Base-by-base conservation (phyloP, 2,797 vertebrate species). In the Phoeniculus purpureus region DNA sequence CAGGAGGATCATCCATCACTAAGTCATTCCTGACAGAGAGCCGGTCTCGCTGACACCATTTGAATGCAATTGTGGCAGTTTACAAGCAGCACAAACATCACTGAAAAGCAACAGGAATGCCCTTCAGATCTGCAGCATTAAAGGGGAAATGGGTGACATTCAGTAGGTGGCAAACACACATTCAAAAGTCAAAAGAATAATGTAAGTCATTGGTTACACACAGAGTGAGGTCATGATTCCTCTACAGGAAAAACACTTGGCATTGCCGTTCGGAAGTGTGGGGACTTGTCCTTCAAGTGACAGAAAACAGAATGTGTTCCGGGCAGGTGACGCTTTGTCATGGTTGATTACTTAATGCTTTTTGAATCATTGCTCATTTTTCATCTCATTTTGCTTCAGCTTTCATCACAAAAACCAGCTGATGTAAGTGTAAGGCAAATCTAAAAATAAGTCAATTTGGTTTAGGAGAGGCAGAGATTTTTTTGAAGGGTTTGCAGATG, bases 391-490 rank as follows among this genome's bases (percentile, higher is more conserved):
- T 73, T 81, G 51, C 76, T 74, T 48, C 1, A 3, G n/a, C 70
- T 91, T 94, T 74, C 60, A 10, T 79, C 61, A 73, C 91, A 81
- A 81, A 92, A 84, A 27, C 52, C 55, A 48, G 58, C 87, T 92
- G 62, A 72, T 92, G 61, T 58, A 72, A 89, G 67, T 60, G 68
- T 2, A 61, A 80, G 88, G 81, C 55, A 92, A 90, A 56, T 4
- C 81, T 92, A 77, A 93, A 93, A 95, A 92, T 81, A 86, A 77
- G 54, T n/a, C 18, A 61, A 37, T 77, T 82, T 25, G 25, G 0
- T 32, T 52, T 62, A 5, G 2, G 43, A 77, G 72, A 40, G 45
- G 55, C 19, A 11, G 89, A 19, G 64, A 45, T 37, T 54, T 65
- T 74, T 73, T 22, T 29, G 43, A 5, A 62, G 77, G 10, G 67